Percentiles rank a stretch among this genome's conserved stretches.
These are phyloP conservation scores for Choristoneura fumiferana DNA, from an alignment of 1,140 invertebrate genomes.

Conservation along the genomic window DNA sequence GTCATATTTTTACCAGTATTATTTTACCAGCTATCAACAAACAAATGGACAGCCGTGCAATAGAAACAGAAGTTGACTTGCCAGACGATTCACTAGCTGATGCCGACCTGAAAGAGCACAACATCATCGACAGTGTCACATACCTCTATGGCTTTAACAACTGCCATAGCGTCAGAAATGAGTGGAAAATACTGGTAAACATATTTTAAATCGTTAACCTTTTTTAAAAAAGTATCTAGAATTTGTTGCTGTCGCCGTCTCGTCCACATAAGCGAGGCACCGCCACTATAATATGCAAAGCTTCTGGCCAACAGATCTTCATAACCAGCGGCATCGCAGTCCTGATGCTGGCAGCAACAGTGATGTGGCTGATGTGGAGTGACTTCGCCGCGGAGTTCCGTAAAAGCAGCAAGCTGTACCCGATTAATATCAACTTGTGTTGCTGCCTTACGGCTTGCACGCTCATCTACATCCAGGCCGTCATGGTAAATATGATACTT, in stretches of 20 bases:
- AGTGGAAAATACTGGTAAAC: slow-evolving; percentile 67
- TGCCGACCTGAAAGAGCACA: slow-evolving; percentile 69
- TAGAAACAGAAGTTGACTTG: slow-evolving; percentile 60
- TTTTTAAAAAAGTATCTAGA: too few relatives aligned
- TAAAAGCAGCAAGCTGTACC: slow-evolving; percentile 66
- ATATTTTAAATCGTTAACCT: too few relatives aligned
- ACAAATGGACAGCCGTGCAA: slow-evolving; percentile 43
- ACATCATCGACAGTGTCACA: slow-evolving; percentile 74
- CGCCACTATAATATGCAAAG: not conserved
- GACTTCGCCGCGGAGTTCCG: slow-evolving; percentile 58
- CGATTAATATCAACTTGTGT: slow-evolving; percentile 71
- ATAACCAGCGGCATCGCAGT: slow-evolving; percentile 57
- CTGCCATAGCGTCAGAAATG: slow-evolving; percentile 56
- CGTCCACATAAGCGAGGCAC: too few relatives aligned
- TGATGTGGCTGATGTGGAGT: slow-evolving; percentile 61
- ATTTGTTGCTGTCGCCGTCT: too few relatives aligned
- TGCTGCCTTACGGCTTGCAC: slow-evolving; percentile 65
- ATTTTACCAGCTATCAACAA: slow-evolving; percentile 31
- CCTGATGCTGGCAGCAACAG: slow-evolving; percentile 40
- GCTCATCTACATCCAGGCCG: slow-evolving; percentile 67
- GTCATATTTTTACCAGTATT: too few relatives aligned
- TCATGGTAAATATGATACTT: slow-evolving; percentile 53
- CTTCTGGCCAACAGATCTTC: slow-evolving; percentile 49
- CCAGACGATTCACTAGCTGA: slow-evolving; percentile 71
- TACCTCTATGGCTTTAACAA: slow-evolving; percentile 70